Evolutionary conservation across 2,888 invertebrate genomes (phyloP), one percentile per base, ranked within the genome.

Genomic region (Schizotus pectinicornis): DNA sequence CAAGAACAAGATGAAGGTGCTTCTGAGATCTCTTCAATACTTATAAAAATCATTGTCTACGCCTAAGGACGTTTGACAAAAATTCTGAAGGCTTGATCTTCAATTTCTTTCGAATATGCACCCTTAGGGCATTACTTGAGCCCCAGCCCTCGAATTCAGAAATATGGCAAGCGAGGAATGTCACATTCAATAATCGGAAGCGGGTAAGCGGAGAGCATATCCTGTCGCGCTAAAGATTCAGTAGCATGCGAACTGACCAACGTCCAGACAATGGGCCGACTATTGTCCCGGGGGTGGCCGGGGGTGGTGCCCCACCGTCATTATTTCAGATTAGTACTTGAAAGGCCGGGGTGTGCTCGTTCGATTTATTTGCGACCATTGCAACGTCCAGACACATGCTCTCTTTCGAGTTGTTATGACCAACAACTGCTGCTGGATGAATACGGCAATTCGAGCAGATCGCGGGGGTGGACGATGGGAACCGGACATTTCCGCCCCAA

Each of bases 311-410:
- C 61, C 58, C 54, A 46, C 31, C 61, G 65, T 68, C 68, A 65
- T 70, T 70, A 68, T 70, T 67, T 61, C 59, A 64, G 68, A 68
- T 68, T 70, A 70, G 59, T 67, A 65, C 61, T 65, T 58, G 60
- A 67, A 64, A 68, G 62, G 64, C 11, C 58, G 39, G 61, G 59
- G 54, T 50, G 59, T 42, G 13, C 32, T 35, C 42, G 51, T 51
- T 38, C 45, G 47, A 57, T 57, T 57, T 57, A 57, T 57, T 52
- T 52, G 47, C 52, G 41, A 38, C 57, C 47, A 48, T 57, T 56
- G 22, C 51, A 51, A 51, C 47, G 39, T 41, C 37, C 52, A 48
- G 38, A 35, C 41, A 41, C 30, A 43, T 43, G 22, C 22, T 5
- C 22, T 5, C 22, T 22, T 22, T 22, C 22, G 22, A 5, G 22